Conservation (phyloP, 1,140 invertebrate species). For the Atta texana region DNA sequence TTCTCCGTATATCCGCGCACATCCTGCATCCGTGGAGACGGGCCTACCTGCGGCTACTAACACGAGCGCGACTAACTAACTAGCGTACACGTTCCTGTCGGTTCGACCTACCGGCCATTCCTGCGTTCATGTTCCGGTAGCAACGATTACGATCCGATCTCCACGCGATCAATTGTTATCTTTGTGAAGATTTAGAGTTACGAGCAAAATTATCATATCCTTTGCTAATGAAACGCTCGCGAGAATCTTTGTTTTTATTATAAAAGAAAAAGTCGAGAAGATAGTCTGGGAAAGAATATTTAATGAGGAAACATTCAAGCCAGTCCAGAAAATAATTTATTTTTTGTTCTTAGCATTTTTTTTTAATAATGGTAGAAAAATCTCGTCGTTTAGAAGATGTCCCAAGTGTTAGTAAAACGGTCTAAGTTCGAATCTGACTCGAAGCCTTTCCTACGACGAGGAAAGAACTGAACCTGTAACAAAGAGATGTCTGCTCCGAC, state of each 20-base stretch:
- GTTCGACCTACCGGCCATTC: slow-evolving; percentile 70
- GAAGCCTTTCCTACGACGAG: slow-evolving; percentile 67
- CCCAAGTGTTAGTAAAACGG: neutral
- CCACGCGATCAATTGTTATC: slow-evolving; percentile 32
- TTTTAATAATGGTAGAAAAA: neutral
- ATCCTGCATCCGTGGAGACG: slow-evolving; percentile 48
- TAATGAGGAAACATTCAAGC: neutral
- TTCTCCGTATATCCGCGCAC: slow-evolving; percentile 47
- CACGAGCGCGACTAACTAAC: slow-evolving; percentile 81
- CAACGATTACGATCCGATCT: slow-evolving; percentile 64
- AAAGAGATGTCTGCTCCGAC: slow-evolving; percentile 84
- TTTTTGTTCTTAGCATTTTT: neutral
- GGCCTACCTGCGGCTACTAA: slow-evolving; percentile 79
- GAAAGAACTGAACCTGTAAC: slow-evolving; percentile 84
- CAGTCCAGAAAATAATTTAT: slow-evolving; percentile 7
- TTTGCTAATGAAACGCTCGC: neutral
- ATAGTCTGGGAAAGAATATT: neutral
- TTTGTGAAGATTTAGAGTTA: neutral
- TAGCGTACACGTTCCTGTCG: slow-evolving; percentile 79
- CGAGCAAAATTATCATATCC: slow-evolving; percentile 28
- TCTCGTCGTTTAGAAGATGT: neutral
- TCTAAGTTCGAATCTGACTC: slow-evolving; percentile 55
- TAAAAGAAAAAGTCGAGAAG: neutral
- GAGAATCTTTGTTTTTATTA: neutral
- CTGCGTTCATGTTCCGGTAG: slow-evolving; percentile 70